Conservation (phyloP, 2,797 vertebrate genomes). For the Clarias pachynema region DNA sequence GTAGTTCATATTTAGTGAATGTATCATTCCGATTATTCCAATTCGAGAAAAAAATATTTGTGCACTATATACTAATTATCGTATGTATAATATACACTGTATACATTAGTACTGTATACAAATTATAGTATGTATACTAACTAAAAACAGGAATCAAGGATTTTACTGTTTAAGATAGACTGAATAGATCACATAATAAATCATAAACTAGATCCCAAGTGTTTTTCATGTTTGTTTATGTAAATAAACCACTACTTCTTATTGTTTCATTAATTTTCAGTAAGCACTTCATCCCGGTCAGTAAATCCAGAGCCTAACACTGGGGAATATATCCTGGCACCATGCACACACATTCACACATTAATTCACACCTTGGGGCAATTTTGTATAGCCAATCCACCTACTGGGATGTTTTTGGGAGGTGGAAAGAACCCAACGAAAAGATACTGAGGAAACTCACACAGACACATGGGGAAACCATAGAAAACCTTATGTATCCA, state of each 20-base stretch:
- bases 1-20: background rate
- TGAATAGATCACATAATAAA: background rate
- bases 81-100: too few relatives aligned
- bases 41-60: background rate
- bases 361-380: slow-evolving; percentile 17
- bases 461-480: background rate
- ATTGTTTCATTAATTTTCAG: background rate
- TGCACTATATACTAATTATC: too few relatives aligned
- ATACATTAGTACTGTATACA: too few relatives aligned
- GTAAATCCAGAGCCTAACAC: background rate
- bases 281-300: background rate
- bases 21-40: background rate
- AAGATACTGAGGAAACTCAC: background rate
- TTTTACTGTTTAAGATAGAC: background rate
- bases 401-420: background rate
- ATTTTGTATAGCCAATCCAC: background rate
- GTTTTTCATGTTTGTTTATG: background rate
- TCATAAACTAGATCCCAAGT: background rate
- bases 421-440: background rate
- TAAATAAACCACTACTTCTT: background rate
- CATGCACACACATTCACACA: background rate
- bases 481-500: background rate
- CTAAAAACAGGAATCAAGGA: background rate
- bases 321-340: background rate
- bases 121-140: too few relatives aligned